These are phyloP conservation scores for Oxyteleia sp. DNA, from an alignment of 2,888 invertebrate genomes.

Conservation along the genomic window DNA sequence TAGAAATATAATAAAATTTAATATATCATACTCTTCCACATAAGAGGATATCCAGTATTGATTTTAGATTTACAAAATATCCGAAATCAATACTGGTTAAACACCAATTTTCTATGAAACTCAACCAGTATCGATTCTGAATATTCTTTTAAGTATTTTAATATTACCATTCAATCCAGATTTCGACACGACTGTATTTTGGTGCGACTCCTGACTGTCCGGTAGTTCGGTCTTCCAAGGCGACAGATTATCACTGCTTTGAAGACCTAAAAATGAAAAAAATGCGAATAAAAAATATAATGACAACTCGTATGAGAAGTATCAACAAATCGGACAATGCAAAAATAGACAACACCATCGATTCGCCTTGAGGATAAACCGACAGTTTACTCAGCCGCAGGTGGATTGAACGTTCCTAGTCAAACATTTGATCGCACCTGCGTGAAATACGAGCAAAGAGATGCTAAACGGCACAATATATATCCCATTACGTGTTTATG, in stretches of 20 bases:
- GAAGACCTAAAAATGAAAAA: slow-evolving; percentile 79
- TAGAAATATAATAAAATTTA: too few species aligned
- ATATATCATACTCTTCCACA: too few species aligned
- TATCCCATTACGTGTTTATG: slow-evolving; percentile 71
- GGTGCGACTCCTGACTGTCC: slow-evolving; percentile 85
- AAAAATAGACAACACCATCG: slow-evolving; percentile 3
- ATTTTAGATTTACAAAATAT: neutral
- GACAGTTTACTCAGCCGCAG: slow-evolving; percentile 60
- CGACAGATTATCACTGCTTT: slow-evolving; percentile 82
- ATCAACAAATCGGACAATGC: neutral
- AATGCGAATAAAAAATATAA: neutral
- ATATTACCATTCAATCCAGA: slow-evolving; percentile 85
- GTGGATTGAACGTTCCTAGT: slow-evolving; percentile 68
- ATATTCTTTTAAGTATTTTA: slow-evolving; percentile 17
- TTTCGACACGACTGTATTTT: slow-evolving; percentile 84
- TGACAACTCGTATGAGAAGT: slow-evolving; percentile 15
- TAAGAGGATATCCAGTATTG: neutral
- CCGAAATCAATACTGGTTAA: neutral
- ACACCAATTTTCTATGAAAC: neutral
- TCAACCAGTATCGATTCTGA: too few species aligned
- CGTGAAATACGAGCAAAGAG: slow-evolving; percentile 73
- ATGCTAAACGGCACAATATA: slow-evolving; percentile 70
- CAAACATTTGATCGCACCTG: slow-evolving; percentile 71
- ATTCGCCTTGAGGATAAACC: slow-evolving; percentile 57
- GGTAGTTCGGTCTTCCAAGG: slow-evolving; percentile 85